A percentile compares a stretch with the other conserved stretches of the same genome.
These are phyloP conservation scores for Pseudomugil gertrudae DNA, from an alignment of 2,797 vertebrate genomes.

Conservation along the genomic window DNA sequence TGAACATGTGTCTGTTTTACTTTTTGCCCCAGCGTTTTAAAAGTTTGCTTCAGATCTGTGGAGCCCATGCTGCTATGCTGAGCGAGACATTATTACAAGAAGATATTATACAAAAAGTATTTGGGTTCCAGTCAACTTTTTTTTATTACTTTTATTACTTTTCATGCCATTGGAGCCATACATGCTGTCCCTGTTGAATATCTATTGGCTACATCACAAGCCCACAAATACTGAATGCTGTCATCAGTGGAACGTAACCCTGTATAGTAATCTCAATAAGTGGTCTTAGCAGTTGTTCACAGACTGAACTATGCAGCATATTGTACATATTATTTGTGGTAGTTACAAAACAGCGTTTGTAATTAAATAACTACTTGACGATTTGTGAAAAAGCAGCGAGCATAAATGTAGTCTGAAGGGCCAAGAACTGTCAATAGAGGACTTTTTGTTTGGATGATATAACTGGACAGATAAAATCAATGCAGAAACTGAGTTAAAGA, in stretches of 20 bases:
- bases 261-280: neutral
- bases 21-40: no score
- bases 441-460: conserved; percentile 31
- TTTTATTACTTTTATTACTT: neutral
- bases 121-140: neutral
- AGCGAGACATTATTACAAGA: neutral
- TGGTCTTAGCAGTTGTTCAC: conserved; percentile 7
- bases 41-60: neutral
- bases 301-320: conserved; percentile 12
- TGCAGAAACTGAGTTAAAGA: conserved; percentile 17
- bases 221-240: neutral
- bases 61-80: neutral
- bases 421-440: conserved; percentile 11
- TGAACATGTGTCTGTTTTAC: no score
- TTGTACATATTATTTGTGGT: conserved; percentile 11
- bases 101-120: neutral
- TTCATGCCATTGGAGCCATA: neutral
- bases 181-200: neutral
- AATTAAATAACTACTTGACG: conserved; percentile 19
- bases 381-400: conserved; percentile 25
- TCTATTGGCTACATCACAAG: neutral
- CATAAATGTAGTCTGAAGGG: conserved; percentile 19
- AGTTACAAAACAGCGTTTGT: conserved; percentile 21
- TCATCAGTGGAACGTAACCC: neutral
- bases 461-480: conserved; percentile 35